Evolutionary conservation across 2,888 invertebrate species (phyloP).

Genomic region (Sicus ferrugineus): DNA sequence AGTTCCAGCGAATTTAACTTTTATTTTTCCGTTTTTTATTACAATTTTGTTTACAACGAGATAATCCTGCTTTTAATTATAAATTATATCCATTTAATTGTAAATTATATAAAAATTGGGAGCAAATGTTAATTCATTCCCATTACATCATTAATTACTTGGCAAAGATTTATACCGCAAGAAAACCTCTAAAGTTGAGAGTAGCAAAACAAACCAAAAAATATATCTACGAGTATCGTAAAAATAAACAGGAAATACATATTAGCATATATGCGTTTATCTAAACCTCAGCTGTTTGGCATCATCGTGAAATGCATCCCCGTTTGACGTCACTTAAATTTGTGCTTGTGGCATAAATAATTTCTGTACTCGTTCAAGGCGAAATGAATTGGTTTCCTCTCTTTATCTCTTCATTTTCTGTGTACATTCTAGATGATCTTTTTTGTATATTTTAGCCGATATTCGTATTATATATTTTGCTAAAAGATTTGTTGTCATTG

Average conservation of each 20-base stretch:
- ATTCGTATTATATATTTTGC: neutral
- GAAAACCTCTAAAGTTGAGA: neutral
- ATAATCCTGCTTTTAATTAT: no score
- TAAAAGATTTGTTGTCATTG: neutral
- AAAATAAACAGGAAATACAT: neutral
- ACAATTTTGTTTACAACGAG: no score
- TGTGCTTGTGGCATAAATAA: neutral
- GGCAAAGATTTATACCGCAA: no score
- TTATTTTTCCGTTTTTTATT: no score
- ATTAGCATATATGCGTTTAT: neutral
- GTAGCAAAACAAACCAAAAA: constrained; percentile 16
- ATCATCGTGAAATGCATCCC: neutral
- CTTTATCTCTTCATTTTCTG: neutral
- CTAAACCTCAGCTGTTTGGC: neutral
- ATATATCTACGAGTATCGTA: neutral
- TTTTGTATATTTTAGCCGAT: neutral
- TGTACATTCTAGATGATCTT: constrained; percentile 3
- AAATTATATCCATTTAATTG: no score
- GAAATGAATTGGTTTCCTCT: neutral
- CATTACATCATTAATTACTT: neutral
- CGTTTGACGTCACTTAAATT: constrained; percentile 8
- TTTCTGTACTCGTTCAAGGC: neutral
- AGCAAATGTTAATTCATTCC: no score
- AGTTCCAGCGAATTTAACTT: no score
- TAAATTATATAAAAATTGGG: no score